A percentile compares a stretch with the other conserved stretches of the same genome.
These are phyloP conservation scores for Metacarcinus magister DNA, from an alignment of 2,888 invertebrate species.

Conservation along the genomic window DNA sequence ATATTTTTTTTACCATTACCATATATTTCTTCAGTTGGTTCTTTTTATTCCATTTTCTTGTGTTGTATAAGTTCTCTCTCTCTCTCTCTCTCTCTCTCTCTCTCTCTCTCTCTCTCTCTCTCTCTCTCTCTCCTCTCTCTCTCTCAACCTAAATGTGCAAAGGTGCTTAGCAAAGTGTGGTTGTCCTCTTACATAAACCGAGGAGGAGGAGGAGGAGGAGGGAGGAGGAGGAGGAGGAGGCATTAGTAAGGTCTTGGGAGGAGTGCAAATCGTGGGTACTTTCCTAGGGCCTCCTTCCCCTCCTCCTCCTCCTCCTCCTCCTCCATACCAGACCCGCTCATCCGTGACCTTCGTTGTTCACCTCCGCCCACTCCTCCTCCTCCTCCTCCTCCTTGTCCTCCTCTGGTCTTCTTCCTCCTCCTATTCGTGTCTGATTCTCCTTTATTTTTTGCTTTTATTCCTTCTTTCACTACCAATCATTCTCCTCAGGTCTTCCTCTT, in stretches of 20 bases:
- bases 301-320: not conserved
- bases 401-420: not conserved
- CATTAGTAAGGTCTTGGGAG: not conserved
- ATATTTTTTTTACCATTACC: too few relatives aligned
- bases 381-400: not conserved
- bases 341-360: slow-evolving; percentile 11
- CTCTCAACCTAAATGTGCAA: not conserved
- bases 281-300: slow-evolving; percentile 1
- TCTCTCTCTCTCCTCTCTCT: slow-evolving; percentile 26
- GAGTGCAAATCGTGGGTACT: slow-evolving; percentile 26
- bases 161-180: not conserved
- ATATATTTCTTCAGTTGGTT: not conserved
- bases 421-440: not conserved
- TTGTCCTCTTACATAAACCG: not conserved
- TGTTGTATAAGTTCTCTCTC: not conserved
- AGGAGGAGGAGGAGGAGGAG: too few relatives aligned
- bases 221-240: not conserved
- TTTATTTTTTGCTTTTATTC: not conserved
- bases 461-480: too few relatives aligned
- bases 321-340: slow-evolving; percentile 26
- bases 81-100: too few relatives aligned
- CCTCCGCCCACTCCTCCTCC: not conserved
- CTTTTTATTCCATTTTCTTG: not conserved
- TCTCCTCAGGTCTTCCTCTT: not conserved
- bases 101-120: too few relatives aligned